Evolutionary conservation across 2,888 invertebrate species (phyloP), one percentile per base, ranked within the genome.

Genomic region (Ypsolopha scabrella): DNA sequence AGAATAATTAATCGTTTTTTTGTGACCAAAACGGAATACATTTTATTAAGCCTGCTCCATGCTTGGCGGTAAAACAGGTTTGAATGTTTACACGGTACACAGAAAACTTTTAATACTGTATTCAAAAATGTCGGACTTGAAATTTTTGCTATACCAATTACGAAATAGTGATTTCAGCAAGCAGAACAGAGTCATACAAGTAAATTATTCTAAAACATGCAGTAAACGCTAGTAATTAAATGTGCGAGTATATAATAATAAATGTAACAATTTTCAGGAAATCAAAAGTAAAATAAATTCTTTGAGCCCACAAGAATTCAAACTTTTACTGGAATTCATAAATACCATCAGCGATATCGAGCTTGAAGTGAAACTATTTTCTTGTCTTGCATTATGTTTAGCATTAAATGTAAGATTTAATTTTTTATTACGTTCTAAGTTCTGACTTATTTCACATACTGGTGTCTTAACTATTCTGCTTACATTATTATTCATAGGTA

Each of bases 351-450:
- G 62, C 34, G 70, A 81, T 48, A 53, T 59, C 7, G 65, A 72
- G 45, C 51, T 70, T 41, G 68, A 73, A 62, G 56, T 68, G 24
- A 75, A 74, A 64, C 47, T 79, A 55, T 68, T 79, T 58, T 68
- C 70, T 34, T 58, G 71, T 13, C 58, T 83, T 52, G 69, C 75
- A 10, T 60, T 64, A 3, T 65, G 67, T 59, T 51, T 79, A 53
- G 53, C 78, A 53, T 60, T 65, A 41, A 67, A 75, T 55, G 80
- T 82, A 71, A 69, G 71, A 59, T 11, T 13, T 14, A 9, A 1
- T 6, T 8, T 11, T 43, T 43, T 13, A 43, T 43, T 43, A 13
- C 43, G 13, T 13, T 24, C 24, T 24, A n/a, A 41, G 41, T n/a
- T 11, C n/a, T 41, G 11, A 41, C n/a, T 13, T 4, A n/a, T 41